Evolutionary conservation across 2,113 vertebrate genomes (phyloP).

Genomic region (Poeciliopsis turrubarensis): DNA sequence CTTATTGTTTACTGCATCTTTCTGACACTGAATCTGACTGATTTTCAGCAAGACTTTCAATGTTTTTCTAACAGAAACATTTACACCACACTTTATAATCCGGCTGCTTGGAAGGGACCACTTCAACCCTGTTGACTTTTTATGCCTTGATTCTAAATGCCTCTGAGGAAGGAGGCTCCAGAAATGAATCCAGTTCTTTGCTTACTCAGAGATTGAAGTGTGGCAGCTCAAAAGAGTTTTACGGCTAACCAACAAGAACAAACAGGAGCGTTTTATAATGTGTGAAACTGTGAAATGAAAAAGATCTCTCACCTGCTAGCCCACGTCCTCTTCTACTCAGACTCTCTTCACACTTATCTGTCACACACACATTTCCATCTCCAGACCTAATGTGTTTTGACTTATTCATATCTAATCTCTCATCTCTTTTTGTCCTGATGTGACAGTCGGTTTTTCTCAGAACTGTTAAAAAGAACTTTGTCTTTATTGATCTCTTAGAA

Average conservation of each 20-base stretch:
- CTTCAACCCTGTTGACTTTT: not conserved
- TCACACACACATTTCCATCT: slow-evolving; percentile 17
- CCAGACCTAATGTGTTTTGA: slow-evolving; percentile 18
- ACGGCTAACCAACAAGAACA: slow-evolving; percentile 7
- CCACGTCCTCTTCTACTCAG: slow-evolving; percentile 5
- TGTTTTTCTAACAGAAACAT: not conserved
- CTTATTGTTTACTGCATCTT: not conserved
- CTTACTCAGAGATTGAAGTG: not conserved
- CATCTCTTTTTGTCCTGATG: slow-evolving; percentile 17
- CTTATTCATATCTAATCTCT: slow-evolving; percentile 20
- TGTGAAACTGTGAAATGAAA: slow-evolving; percentile 14
- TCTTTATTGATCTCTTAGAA: slow-evolving; percentile 33
- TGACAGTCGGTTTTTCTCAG: slow-evolving; percentile 2
- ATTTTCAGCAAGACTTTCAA: not conserved
- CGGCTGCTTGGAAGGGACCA: not conserved
- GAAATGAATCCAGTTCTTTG: not conserved
- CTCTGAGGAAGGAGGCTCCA: not conserved
- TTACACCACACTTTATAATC: not conserved
- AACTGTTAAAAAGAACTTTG: slow-evolving; percentile 14
- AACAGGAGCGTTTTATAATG: not conserved
- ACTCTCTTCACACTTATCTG: slow-evolving; percentile 1
- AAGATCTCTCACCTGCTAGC: slow-evolving; percentile 1
- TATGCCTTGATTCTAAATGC: not conserved
- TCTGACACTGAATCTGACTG: not conserved
- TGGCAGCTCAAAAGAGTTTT: not conserved